Evolutionary conservation across 2,797 vertebrate genomes (phyloP).

Genomic region (Brotula barbata): DNA sequence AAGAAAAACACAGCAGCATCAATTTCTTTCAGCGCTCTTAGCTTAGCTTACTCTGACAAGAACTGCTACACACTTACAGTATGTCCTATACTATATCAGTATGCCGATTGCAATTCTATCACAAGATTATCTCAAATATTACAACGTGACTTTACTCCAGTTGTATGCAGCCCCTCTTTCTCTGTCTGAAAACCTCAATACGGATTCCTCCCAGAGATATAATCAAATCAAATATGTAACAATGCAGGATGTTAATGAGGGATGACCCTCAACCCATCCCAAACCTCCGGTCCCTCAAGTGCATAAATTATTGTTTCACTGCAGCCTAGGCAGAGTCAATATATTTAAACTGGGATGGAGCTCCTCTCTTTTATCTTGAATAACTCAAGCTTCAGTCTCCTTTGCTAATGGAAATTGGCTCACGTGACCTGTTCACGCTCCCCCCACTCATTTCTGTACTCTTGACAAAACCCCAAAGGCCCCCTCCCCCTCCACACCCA

Average conservation of each 20-base stretch:
- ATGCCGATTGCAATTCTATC: no score
- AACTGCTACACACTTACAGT: no score
- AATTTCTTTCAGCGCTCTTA: no score
- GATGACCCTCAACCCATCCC: no score
- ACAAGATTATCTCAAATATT: no score
- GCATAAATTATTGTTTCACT: slow-evolving; percentile 29
- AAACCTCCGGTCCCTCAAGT: slow-evolving; percentile 31
- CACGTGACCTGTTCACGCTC: background rate
- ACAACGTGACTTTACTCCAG: no score
- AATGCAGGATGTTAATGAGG: slow-evolving; percentile 40
- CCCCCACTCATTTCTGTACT: slow-evolving; percentile 6
- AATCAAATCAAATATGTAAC: slow-evolving; percentile 17
- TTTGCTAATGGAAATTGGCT: slow-evolving; percentile 52
- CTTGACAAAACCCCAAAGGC: slow-evolving; percentile 17
- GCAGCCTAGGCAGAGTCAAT: background rate
- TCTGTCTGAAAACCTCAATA: no score
- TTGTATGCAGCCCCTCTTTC: no score
- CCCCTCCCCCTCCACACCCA: background rate
- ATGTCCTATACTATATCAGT: no score
- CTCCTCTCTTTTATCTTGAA: slow-evolving; percentile 19
- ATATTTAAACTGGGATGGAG: slow-evolving; percentile 23
- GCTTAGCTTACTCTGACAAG: no score
- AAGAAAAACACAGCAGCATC: no score
- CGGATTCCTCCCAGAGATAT: no score
- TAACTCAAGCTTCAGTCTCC: slow-evolving; percentile 33